phyloP scores from a whole-genome alignment of 2,888 invertebrate genomes.

The Nasonia oneida region DNA sequence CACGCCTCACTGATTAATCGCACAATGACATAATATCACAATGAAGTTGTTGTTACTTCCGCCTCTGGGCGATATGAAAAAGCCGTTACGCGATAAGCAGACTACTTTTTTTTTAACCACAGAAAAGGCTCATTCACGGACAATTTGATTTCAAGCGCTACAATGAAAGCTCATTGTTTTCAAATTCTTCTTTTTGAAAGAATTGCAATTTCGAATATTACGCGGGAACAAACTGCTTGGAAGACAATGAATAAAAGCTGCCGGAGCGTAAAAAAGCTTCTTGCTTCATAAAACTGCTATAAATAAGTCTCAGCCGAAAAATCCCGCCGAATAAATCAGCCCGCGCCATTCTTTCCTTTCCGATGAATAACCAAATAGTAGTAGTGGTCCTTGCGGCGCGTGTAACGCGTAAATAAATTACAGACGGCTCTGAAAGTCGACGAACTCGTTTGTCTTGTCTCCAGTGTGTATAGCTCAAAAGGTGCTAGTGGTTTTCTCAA shows the following conservation, averaged over 20 bases:
- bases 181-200: neutral
- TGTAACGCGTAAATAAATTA: neutral
- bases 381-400: neutral
- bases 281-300: neutral
- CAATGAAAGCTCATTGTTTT: neutral
- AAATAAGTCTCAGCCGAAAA: neutral
- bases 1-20: neutral
- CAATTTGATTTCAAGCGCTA: neutral
- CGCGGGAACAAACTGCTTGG: neutral
- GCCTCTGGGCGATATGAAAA: neutral
- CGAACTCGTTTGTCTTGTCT: conserved; percentile 18
- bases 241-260: neutral
- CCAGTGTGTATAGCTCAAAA: neutral
- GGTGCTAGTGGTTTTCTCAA: neutral
- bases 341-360: neutral
- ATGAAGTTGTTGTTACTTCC: neutral
- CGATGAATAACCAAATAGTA: conserved; percentile 9
- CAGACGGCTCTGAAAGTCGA: neutral
- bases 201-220: neutral
- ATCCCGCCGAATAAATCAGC: conserved; percentile 14
- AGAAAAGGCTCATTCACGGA: neutral
- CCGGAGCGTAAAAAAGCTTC: neutral
- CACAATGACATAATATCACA: conserved; percentile 25
- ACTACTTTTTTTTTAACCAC: neutral
- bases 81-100: neutral